Percentiles rank a stretch among this genome's conserved stretches.
Conservation (phyloP, 2,113 vertebrate species). For the Anarhynchus alexandrinus region DNA sequence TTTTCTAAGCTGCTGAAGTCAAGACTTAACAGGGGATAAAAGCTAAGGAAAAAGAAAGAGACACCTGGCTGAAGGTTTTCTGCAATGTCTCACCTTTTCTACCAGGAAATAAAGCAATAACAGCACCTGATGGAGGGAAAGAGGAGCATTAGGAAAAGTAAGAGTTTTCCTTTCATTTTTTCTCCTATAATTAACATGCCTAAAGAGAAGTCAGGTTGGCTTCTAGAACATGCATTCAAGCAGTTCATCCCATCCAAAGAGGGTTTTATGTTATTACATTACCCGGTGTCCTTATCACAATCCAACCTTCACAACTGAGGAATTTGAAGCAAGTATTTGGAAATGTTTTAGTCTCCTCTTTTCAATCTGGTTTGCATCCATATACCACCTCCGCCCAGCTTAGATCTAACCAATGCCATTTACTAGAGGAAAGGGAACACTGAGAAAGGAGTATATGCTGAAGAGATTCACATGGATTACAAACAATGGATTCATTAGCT, state of each 20-base stretch:
- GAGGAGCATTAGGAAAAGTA: background rate
- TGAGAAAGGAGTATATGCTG: background rate
- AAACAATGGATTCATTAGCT: background rate
- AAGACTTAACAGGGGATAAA: background rate
- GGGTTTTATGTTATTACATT: background rate
- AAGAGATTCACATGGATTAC: background rate
- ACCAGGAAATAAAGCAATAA: background rate
- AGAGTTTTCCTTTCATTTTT: background rate
- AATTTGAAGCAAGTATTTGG: background rate
- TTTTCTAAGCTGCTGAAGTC: background rate
- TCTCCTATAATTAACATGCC: background rate
- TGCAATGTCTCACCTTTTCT: background rate
- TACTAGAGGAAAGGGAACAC: background rate
- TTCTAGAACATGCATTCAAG: background rate
- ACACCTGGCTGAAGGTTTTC: background rate
- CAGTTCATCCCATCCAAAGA: background rate
- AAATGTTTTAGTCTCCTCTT: background rate
- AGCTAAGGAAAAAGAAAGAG: background rate
- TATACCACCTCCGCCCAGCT: background rate
- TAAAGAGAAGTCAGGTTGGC: background rate
- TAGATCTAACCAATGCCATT: background rate
- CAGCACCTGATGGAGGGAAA: background rate
- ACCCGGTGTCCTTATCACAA: background rate
- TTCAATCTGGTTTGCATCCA: background rate
- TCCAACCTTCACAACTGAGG: background rate